phyloP scores from a whole-genome alignment of 2,797 vertebrate genomes.

The Apogon hyalosoma region DNA sequence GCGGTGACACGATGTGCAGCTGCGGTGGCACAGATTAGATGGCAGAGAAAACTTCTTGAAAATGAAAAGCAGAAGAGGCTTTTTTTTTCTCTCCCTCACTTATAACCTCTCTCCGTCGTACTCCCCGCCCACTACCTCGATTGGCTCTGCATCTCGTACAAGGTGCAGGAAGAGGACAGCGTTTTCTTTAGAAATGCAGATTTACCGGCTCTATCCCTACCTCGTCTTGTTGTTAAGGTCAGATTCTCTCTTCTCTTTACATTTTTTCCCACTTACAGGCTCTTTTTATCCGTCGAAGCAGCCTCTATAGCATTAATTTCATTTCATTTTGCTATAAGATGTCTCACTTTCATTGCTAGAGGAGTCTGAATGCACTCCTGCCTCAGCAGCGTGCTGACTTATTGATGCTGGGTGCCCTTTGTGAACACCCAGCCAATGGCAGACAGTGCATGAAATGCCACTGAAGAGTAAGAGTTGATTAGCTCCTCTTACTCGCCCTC shows the following conservation, averaged over 20 bases:
- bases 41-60: slow-evolving; percentile 57
- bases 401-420: slow-evolving; percentile 60
- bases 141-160: slow-evolving; percentile 57
- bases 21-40: slow-evolving; percentile 65
- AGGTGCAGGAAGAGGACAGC: slow-evolving; percentile 58
- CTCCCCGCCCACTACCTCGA: slow-evolving; percentile 51
- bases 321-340: slow-evolving; percentile 25
- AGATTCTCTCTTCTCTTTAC: slow-evolving; percentile 21
- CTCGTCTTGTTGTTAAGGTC: slow-evolving; percentile 21
- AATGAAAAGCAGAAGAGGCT: slow-evolving; percentile 39
- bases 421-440: slow-evolving; percentile 51
- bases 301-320: slow-evolving; percentile 52
- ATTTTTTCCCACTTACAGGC: slow-evolving; percentile 35
- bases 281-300: slow-evolving; percentile 29
- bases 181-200: slow-evolving; percentile 64
- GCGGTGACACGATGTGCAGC: slow-evolving; percentile 69
- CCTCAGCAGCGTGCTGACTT: slow-evolving; percentile 49
- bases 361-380: slow-evolving; percentile 49
- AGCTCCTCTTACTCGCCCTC: slow-evolving; percentile 62
- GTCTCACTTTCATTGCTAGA: slow-evolving; percentile 33
- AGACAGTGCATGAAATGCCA: slow-evolving; percentile 65
- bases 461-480: slow-evolving; percentile 68
- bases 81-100: slow-evolving; percentile 2
- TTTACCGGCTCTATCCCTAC: slow-evolving; percentile 42
- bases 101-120: slow-evolving; percentile 40